Base-by-base conservation (phyloP, 2,113 vertebrate species). In the Etheostoma cragini region DNA sequence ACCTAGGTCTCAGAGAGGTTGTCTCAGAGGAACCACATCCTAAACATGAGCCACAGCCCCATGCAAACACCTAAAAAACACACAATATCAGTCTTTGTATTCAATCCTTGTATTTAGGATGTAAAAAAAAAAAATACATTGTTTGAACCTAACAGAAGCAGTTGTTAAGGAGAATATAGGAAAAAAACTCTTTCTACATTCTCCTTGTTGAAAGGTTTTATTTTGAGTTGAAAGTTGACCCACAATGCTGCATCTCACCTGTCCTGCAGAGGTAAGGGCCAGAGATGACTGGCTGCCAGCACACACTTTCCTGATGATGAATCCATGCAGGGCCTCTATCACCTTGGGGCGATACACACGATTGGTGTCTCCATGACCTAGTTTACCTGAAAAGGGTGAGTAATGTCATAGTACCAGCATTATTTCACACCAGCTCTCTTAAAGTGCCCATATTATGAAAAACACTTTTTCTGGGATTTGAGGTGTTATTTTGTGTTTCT, bases 21-120 rank as follows among this genome's bases (percentile, higher is more conserved):
- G 97, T 98, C 93, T 99, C 98, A 6, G 98, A 98, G 12, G 98
- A 99, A 78, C 98, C 98, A 24, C 97, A 99, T 24, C 98, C 98
- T 6, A 99, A 95, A 93, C 98, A 99, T 0, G 98, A 98, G 21
- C 98, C 98, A 19, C 98, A 99, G 61, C 98, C 98, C 98, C 98
- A 99, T 0, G 98, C 97, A 67, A 98, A 98, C 74, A 99, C 97
- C 98, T 99, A 68, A 14, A 62, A 21, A 60, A 50, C 4, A 16
- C 16, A 82, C 5, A 64, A 33, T 45, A 46, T 26, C 26, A 12
- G 12, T 61, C 5, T 57, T 38, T 72, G 17, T n/a, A 17, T 45
- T 6, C 1, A 7, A 53, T 30, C 38, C 13, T 26, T 80, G 16
- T 50, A 46, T 45, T 45, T 6, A 15, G 26, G 22, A 15, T 72